phyloP scores from a whole-genome alignment of 1,140 invertebrate species.

The Hyles vespertilio region DNA sequence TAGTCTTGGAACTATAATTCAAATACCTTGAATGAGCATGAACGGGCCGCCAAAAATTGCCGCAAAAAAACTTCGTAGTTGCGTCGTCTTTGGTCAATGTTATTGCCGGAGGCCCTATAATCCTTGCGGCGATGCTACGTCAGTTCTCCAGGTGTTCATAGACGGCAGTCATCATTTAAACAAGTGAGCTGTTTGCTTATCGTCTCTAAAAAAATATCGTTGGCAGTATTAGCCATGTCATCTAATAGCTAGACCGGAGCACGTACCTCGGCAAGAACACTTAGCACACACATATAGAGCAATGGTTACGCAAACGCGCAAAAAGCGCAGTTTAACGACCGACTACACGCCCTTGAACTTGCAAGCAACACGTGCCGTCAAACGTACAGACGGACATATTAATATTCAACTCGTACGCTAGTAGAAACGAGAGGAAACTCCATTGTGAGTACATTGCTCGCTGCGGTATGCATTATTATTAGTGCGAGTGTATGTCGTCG shows the following conservation, averaged over 20 bases:
- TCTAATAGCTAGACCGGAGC: not conserved
- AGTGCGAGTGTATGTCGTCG: slow-evolving; percentile 5
- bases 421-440: slow-evolving; percentile 20
- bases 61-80: too few species aligned
- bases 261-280: not conserved
- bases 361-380: slow-evolving; percentile 40
- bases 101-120: too few species aligned
- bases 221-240: too few species aligned
- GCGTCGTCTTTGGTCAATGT: too few species aligned
- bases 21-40: too few species aligned
- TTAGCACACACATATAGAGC: not conserved
- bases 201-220: too few species aligned
- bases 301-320: slow-evolving; percentile 26
- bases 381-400: slow-evolving; percentile 27
- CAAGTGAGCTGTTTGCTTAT: too few species aligned
- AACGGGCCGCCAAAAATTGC: too few species aligned
- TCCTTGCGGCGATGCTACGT: too few species aligned
- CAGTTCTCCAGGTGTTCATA: too few species aligned
- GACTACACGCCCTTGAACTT: slow-evolving; percentile 49
- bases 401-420: slow-evolving; percentile 27
- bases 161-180: too few species aligned
- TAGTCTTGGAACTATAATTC: too few species aligned
- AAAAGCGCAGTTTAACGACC: slow-evolving; percentile 50
- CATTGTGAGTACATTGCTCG: slow-evolving; percentile 14
- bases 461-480: slow-evolving; percentile 25